Percentiles rank a stretch among this genome's conserved stretches.
These are phyloP conservation scores for Syrmaticus mikado DNA, from an alignment of 2,113 vertebrate genomes.

Conservation along the genomic window DNA sequence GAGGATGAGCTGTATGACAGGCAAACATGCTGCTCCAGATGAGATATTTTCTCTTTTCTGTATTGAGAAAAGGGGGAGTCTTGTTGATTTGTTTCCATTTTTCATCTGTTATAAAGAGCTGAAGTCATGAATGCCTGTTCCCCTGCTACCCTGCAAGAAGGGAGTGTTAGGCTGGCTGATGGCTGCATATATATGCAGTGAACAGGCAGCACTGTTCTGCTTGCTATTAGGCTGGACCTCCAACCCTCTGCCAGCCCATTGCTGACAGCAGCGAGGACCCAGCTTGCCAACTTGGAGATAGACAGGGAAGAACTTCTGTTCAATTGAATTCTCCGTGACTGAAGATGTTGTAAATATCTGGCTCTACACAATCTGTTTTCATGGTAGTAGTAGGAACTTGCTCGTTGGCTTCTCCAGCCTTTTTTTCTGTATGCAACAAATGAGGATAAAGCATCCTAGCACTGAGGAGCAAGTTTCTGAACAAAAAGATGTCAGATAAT, in stretches of 20 bases:
- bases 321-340: background rate
- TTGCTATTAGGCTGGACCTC: background rate
- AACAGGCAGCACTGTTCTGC: background rate
- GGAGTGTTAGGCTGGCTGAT: background rate
- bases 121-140: background rate
- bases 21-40: background rate
- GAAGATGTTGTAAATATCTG: background rate
- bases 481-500: background rate
- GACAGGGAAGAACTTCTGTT: background rate
- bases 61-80: background rate
- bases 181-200: accelerated
- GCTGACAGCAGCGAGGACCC: background rate
- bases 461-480: background rate
- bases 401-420: background rate
- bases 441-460: background rate
- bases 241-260: background rate
- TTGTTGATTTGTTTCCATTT: accelerated
- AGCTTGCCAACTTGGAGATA: background rate
- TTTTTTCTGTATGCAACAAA: background rate
- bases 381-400: background rate
- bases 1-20: background rate
- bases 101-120: background rate
- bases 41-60: background rate
- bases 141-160: background rate
- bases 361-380: background rate